Evolutionary conservation across 2,113 vertebrate species (phyloP), one percentile per base, ranked within the genome.

Genomic region (Rhabdornis inornatus): DNA sequence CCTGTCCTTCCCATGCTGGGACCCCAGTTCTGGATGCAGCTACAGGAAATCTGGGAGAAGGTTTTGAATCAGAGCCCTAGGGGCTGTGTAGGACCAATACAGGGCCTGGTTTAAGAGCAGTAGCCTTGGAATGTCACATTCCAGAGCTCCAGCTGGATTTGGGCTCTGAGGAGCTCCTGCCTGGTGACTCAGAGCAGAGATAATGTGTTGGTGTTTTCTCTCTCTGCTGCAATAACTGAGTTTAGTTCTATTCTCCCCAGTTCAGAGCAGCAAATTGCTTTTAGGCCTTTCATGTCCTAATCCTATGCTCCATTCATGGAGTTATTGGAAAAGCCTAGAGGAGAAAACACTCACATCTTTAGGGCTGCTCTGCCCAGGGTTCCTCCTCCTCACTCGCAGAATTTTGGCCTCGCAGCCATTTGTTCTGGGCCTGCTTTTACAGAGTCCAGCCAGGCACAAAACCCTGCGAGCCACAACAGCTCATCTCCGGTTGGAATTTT

Each of bases 391-490:
- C 49, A 3, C 25, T 83, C 12, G 2, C 63, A 35, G 44, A 23
- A 40, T 71, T 68, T 45, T 53, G 33, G 52, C 61, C 57, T 45
- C 4, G 0, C 56, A 84, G 49, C 9, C 2, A 0, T 75, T 59
- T 61, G 28, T 65, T 90, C 55, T 7, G 13, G 39, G 30, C 15
- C 44, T 89, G 15, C 56, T 89, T 64, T 66, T 18, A 8, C 60
- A 63, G 49, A 55, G 60, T 22, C 50, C 72, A 66, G 49, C 69
- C 60, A 18, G 47, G 33, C 83, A 71, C 86, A 68, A 52, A 49
- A 17, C 44, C 50, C 57, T 39, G 68, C 4, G 0, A 65, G 66
- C 31, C 88, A 80, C 13, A 49, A 13, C 37, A 13, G 42, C 39
- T 87, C 77, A 20, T 44, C 52, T 75, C 33, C 69, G n/a, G 33